Evolutionary conservation across 92 coral and sea anemone genomes (phyloP), one percentile per base, ranked within the genome.

Genomic region (Parazoanthus atlanticus): DNA sequence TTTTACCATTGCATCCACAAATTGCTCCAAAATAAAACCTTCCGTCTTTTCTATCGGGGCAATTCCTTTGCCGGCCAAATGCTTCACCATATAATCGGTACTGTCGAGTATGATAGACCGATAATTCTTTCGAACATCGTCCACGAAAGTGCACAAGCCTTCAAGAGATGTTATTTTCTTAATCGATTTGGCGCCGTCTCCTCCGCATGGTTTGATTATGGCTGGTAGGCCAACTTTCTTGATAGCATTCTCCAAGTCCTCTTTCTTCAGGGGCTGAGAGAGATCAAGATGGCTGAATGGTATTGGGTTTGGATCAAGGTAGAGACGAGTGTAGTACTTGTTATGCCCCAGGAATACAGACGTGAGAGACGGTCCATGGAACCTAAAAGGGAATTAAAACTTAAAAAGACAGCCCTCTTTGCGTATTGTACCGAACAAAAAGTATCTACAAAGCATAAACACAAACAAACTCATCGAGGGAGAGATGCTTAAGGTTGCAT

Each of bases 251-350:
- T 11, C 34, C 5, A 28, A 4, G 17, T 30, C 21, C 0, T 29
- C 76, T 71, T 30, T 30, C 6, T 23, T 11, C 6, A 71, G 19
- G 19, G 40, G 76, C 76, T 71, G 76, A 6, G 76, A 71, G 40
- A 71, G 33, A 9, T 71, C 76, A 71, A 71, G 12, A 29, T 71
- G 34, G 36, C 19, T 28, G 36, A 71, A 71, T 30, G 76, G 76
- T 29, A 71, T 30, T 5, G 76, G 76, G 23, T 30, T 71, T 3
- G 76, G 76, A 17, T 74, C 78, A 30, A 74, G 43, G 46, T 74
- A 74, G 25, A 74, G 78, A 28, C 47, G 78, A 16, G 78, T 74
- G 78, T 74, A 74, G 78, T 74, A 74, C 43, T 74, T 33, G 7
- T 61, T 21, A 21, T 61, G 69, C 1, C 69, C 76, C 17, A 71